Conservation (phyloP, 2,888 invertebrate species). For the Coremacera marginata region DNA sequence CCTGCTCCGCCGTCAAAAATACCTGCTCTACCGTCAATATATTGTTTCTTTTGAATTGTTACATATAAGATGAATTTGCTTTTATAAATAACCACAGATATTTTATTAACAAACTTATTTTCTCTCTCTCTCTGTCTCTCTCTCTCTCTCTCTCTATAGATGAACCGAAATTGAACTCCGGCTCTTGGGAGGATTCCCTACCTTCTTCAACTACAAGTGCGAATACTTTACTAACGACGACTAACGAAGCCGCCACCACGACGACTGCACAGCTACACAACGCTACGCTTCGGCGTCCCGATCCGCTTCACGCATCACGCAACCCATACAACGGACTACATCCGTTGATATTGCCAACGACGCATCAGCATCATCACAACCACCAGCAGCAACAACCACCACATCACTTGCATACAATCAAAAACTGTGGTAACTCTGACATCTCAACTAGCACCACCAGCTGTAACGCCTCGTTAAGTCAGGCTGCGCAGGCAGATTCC, state of each 20-base stretch:
- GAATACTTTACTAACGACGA: conserved; percentile 41
- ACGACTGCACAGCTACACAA: conserved; percentile 65
- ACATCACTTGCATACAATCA: conserved; percentile 46
- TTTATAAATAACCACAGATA: not conserved
- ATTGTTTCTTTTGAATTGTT: not conserved
- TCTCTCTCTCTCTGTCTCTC: not conserved
- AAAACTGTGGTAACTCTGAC: conserved; percentile 48
- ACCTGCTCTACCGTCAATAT: not conserved
- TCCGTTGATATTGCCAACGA: conserved; percentile 52
- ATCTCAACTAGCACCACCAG: conserved; percentile 45
- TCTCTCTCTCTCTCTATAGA: conserved; percentile 71
- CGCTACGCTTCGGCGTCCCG: conserved; percentile 61
- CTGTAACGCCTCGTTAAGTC: not conserved
- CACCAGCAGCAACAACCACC: conserved; percentile 56
- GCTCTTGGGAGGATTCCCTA: conserved; percentile 81
- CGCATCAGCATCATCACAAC: conserved; percentile 56
- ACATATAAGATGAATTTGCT: not conserved
- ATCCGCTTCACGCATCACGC: conserved; percentile 55
- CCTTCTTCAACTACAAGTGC: conserved; percentile 47
- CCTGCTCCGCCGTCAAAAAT: not conserved
- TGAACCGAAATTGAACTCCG: conserved; percentile 82
- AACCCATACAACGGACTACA: conserved; percentile 54
- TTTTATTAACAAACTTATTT: not conserved
- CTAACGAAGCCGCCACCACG: conserved; percentile 56
- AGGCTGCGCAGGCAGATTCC: not conserved